A percentile compares a stretch with the other conserved stretches of the same genome.
phyloP scores from a whole-genome alignment of 2,888 invertebrate species.

The Apocheima hispidaria region DNA sequence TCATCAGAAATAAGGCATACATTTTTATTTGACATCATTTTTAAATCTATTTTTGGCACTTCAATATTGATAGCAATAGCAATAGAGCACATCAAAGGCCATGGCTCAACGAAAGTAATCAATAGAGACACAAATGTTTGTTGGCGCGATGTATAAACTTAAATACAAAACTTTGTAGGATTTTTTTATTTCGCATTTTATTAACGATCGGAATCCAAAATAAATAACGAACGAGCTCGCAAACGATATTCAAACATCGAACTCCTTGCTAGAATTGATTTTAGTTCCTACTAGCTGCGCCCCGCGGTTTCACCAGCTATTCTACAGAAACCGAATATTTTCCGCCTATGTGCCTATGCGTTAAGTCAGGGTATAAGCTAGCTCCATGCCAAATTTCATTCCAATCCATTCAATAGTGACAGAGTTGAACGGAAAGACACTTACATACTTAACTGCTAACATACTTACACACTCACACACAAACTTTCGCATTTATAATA shows the following conservation, averaged over 20 bases:
- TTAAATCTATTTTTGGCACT: neutral
- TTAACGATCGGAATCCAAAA: constrained; percentile 3
- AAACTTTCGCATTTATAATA: too few species aligned
- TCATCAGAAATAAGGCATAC: neutral
- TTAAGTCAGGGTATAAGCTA: too few species aligned
- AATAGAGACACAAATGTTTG: neutral
- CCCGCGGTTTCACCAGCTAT: too few species aligned
- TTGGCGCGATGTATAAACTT: constrained; percentile 5
- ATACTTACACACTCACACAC: too few species aligned
- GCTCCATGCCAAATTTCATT: too few species aligned
- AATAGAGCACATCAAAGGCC: neutral
- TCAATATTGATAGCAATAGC: constrained; percentile 3
- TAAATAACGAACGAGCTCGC: neutral
- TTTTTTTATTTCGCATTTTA: constrained; percentile 4
- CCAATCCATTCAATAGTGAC: too few species aligned
- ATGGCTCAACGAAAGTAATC: constrained; percentile 2
- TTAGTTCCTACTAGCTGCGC: neutral
- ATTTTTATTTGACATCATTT: neutral
- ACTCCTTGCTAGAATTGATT: constrained; percentile 4
- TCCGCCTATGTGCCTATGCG: too few species aligned
- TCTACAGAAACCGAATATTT: too few species aligned
- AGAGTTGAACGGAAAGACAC: too few species aligned
- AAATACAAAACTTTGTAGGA: neutral
- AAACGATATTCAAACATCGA: constrained; percentile 35
- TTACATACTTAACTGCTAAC: too few species aligned